A percentile compares a stretch with the other conserved stretches of the same genome.
These are phyloP conservation scores for Acleris laterana DNA, from an alignment of 2,888 invertebrate species.

Conservation along the genomic window DNA sequence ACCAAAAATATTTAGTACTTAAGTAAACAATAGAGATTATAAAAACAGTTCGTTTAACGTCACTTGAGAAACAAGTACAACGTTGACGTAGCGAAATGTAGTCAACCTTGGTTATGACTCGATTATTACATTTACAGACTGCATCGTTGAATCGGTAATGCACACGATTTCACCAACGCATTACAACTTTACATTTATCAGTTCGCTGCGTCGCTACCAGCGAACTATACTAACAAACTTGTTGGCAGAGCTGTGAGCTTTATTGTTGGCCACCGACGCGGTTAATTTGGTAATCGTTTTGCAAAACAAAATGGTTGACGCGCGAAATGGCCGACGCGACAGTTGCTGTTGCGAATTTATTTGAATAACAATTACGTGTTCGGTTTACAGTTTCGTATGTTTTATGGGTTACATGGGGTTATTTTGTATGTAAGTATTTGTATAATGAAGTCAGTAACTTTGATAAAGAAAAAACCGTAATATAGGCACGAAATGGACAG, in stretches of 20 bases:
- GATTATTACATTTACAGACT: constrained; percentile 22
- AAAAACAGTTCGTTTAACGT: background rate
- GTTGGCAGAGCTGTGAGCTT: background rate
- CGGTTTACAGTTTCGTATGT: background rate
- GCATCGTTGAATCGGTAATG: constrained; percentile 25
- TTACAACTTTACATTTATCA: background rate
- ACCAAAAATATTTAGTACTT: too few relatives aligned
- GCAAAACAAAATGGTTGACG: constrained; percentile 17
- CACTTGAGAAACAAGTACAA: constrained; percentile 7
- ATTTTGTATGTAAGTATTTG: too few relatives aligned
- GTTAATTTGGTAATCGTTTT: constrained; percentile 2
- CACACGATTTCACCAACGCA: constrained; percentile 29
- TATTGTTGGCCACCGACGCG: background rate
- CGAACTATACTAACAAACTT: background rate
- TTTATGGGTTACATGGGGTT: too few relatives aligned
- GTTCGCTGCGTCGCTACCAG: background rate
- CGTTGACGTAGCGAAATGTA: constrained; percentile 25
- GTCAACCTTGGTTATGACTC: constrained; percentile 30
- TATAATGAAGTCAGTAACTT: too few relatives aligned
- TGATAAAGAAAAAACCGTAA: too few relatives aligned
- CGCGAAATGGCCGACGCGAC: constrained; percentile 12
- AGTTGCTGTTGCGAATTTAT: constrained; percentile 9
- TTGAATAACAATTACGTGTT: constrained; percentile 13
- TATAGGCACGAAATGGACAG: too few relatives aligned
- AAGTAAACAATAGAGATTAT: too few relatives aligned